Evolutionary conservation across 2,888 invertebrate genomes (phyloP).

Genomic region (Vannuccia rotundouncinata): DNA sequence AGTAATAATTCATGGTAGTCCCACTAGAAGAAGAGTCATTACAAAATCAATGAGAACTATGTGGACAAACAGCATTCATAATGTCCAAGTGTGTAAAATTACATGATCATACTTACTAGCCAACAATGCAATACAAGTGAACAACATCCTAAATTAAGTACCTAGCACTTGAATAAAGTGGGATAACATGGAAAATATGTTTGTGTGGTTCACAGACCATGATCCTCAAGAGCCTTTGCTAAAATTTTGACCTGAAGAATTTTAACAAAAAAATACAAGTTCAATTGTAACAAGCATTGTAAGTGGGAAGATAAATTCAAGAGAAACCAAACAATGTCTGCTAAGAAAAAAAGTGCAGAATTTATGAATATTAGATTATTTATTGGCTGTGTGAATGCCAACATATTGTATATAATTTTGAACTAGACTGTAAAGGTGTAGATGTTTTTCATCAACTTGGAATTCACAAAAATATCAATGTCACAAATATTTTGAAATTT

Average conservation of each 20-base stretch:
- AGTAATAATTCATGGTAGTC: no score
- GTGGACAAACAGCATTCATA: background rate
- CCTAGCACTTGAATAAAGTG: background rate
- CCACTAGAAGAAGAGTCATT: background rate
- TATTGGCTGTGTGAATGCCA: no score
- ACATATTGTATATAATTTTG: no score
- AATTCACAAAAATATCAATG: no score
- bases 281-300: background rate
- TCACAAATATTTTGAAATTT: no score
- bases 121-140: background rate
- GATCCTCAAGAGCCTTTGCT: background rate
- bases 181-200: background rate
- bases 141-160: background rate
- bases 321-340: background rate
- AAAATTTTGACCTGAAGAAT: background rate
- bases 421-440: no score
- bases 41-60: background rate
- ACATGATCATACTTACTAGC: background rate
- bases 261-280: background rate
- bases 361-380: background rate
- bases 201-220: background rate
- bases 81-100: background rate
- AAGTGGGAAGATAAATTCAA: background rate
- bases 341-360: background rate
- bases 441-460: no score